Evolutionary conservation across 2,888 invertebrate genomes (phyloP).

Genomic region (Pseudanteris insignis): DNA sequence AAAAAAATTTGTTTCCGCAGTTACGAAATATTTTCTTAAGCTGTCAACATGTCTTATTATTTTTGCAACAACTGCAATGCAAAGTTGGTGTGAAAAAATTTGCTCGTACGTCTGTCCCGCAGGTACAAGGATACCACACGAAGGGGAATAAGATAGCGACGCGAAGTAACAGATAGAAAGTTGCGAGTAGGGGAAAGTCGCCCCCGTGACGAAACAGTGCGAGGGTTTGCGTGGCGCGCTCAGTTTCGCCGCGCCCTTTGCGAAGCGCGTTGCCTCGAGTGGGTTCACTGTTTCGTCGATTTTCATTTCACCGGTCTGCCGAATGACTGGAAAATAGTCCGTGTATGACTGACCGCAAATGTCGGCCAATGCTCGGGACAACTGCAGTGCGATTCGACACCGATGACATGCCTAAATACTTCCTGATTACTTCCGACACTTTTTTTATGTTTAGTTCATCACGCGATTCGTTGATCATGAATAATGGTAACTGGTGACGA

Average conservation of each 20-base stretch:
- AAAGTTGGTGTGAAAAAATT: too few species aligned
- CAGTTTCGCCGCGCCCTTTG: conserved; percentile 67
- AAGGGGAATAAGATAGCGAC: conserved; percentile 36
- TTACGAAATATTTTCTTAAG: too few species aligned
- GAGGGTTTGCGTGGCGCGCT: conserved; percentile 56
- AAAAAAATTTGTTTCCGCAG: too few species aligned
- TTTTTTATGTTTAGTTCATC: too few species aligned
- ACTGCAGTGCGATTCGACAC: too few species aligned
- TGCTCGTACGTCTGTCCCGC: conserved; percentile 20
- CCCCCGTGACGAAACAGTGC: conserved; percentile 44
- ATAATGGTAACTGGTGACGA: too few species aligned
- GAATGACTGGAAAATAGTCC: neutral
- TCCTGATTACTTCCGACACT: too few species aligned
- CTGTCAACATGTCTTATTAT: too few species aligned
- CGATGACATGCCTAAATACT: too few species aligned
- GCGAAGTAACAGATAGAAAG: conserved; percentile 33
- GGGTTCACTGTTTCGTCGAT: conserved; percentile 45
- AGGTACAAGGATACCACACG: conserved; percentile 20
- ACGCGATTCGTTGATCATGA: too few species aligned
- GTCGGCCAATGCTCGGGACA: neutral
- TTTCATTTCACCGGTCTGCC: conserved; percentile 7
- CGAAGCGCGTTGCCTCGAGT: conserved; percentile 59
- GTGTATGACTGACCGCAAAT: too few species aligned
- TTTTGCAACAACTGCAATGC: too few species aligned
- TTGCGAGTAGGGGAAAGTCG: conserved; percentile 19